phyloP scores from a whole-genome alignment of 2,888 invertebrate species.

The Sinodicranocentrus sp. region DNA sequence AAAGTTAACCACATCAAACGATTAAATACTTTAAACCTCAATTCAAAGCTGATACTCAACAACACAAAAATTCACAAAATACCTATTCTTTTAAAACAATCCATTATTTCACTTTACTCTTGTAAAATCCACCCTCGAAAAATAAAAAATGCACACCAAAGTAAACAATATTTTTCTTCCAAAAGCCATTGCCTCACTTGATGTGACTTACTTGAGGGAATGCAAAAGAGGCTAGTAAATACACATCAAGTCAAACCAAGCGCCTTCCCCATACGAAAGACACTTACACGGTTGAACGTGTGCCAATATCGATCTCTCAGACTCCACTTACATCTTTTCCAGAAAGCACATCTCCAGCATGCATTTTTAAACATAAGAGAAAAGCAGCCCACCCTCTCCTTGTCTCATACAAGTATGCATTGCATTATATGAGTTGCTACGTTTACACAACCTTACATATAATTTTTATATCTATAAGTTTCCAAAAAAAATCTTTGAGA shows the following conservation, averaged over 20 bases:
- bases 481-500: too few species aligned
- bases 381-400: slow-evolving; percentile 30
- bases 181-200: too few species aligned
- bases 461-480: background rate
- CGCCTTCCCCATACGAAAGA: slow-evolving; percentile 2
- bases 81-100: too few species aligned
- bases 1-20: too few species aligned
- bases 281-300: slow-evolving; percentile 60
- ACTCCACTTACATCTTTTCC: slow-evolving; percentile 8
- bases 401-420: too few species aligned
- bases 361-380: slow-evolving; percentile 19
- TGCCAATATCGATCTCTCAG: slow-evolving; percentile 72
- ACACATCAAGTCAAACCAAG: background rate
- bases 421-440: too few species aligned
- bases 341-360: slow-evolving; percentile 4
- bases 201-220: background rate
- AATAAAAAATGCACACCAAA: background rate
- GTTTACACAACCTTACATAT: too few species aligned
- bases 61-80: too few species aligned
- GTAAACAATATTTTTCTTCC: background rate
- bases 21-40: too few species aligned
- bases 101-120: too few species aligned
- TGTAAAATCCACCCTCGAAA: too few species aligned
- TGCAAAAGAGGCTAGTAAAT: slow-evolving; percentile 15
- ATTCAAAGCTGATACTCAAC: too few species aligned